Conservation (phyloP, 2,888 invertebrate genomes). For the Coelopa pilipes region DNA sequence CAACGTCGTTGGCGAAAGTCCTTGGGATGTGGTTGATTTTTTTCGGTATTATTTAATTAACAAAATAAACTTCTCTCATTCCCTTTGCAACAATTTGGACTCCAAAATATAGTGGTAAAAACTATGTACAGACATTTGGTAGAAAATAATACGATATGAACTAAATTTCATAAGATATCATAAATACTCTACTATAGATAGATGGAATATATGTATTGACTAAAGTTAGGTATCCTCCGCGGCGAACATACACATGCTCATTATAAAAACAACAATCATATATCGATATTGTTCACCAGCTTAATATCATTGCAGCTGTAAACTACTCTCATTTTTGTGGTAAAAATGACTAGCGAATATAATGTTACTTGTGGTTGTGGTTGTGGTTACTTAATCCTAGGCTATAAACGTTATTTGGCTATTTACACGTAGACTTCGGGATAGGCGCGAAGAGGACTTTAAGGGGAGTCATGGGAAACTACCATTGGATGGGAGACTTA, state of each 20-base stretch:
- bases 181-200: neutral
- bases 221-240: too few species aligned
- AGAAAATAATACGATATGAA: neutral
- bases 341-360: slow-evolving; percentile 61
- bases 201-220: neutral
- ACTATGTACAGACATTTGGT: slow-evolving; percentile 17
- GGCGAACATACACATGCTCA: too few species aligned
- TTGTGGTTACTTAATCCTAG: slow-evolving; percentile 21
- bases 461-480: too few species aligned
- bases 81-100: slow-evolving; percentile 25
- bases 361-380: slow-evolving; percentile 39
- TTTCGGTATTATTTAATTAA: slow-evolving; percentile 21
- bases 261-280: too few species aligned
- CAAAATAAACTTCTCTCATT: slow-evolving; percentile 5
- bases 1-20: too few species aligned
- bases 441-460: too few species aligned
- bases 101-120: slow-evolving; percentile 2
- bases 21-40: neutral
- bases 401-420: slow-evolving; percentile 9
- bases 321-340: slow-evolving; percentile 59
- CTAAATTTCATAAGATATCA: slow-evolving; percentile 8
- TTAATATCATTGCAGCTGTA: slow-evolving; percentile 6
- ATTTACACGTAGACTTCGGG: slow-evolving; percentile 16
- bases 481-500: too few species aligned
- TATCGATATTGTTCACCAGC: neutral